Evolutionary conservation across 2,797 vertebrate genomes (phyloP).

Genomic region (Sebastiscus albofasciatus): DNA sequence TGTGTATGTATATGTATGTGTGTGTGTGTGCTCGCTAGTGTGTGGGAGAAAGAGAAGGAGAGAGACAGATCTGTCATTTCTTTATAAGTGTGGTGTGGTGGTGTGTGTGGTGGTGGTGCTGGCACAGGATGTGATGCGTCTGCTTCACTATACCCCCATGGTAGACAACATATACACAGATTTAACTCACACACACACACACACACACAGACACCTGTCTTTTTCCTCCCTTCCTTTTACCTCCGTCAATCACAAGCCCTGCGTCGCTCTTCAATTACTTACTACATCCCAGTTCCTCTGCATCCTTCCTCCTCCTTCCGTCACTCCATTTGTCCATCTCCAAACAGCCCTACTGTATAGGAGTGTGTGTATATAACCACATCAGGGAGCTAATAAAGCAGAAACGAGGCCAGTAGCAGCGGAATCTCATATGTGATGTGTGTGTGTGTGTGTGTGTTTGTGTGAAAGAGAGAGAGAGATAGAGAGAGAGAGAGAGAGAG

Average conservation of each 20-base stretch:
- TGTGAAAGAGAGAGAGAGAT: neutral
- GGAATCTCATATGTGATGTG: conserved; percentile 48
- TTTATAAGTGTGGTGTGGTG: conserved; percentile 37
- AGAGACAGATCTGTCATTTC: conserved; percentile 69
- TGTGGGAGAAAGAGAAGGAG: conserved; percentile 36
- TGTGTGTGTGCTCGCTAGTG: conserved; percentile 19
- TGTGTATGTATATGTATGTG: conserved; percentile 16
- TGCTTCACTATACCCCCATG: conserved; percentile 41
- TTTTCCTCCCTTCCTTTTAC: conserved; percentile 31
- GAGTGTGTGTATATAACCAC: conserved; percentile 54
- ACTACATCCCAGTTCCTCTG: conserved; percentile 25
- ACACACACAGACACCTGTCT: conserved; percentile 20
- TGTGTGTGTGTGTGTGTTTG: conserved; percentile 26
- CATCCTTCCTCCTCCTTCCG: conserved; percentile 9
- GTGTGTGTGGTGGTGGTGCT: conserved; percentile 28
- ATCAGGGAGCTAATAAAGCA: conserved; percentile 74
- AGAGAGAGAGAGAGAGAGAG: neutral
- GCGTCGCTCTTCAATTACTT: conserved; percentile 59
- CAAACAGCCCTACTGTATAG: conserved; percentile 49
- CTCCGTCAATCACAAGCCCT: conserved; percentile 57
- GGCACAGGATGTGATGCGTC: conserved; percentile 57
- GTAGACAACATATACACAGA: conserved; percentile 33
- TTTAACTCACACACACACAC: conserved; percentile 3
- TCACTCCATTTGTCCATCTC: conserved; percentile 62
- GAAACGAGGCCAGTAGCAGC: conserved; percentile 65